These are phyloP conservation scores for Brachionus rubens DNA, from an alignment of 1,140 invertebrate genomes.

Conservation along the genomic window DNA sequence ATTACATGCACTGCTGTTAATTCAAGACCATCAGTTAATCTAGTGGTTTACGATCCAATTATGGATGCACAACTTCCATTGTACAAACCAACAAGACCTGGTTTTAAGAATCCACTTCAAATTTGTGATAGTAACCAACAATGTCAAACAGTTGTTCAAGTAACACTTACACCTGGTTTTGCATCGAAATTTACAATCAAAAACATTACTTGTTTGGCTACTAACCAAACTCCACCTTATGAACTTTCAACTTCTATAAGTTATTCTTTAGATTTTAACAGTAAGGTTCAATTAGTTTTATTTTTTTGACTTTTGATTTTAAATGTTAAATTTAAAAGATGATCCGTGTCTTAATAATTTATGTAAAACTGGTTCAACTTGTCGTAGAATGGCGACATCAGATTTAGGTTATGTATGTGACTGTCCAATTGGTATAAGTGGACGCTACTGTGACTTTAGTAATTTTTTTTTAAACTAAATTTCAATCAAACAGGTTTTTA, in stretches of 20 bases:
- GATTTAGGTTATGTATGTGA: background rate
- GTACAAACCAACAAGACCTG: background rate
- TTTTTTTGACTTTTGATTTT: background rate
- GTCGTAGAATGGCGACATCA: background rate
- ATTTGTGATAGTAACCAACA: background rate
- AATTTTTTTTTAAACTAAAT: too few relatives aligned
- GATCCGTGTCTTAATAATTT: conserved; percentile 11
- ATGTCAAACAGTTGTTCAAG: conserved; percentile 8
- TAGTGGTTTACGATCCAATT: background rate
- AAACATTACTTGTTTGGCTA: conserved; percentile 5
- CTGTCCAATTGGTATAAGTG: background rate
- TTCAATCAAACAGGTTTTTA: too few relatives aligned
- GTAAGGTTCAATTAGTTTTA: background rate
- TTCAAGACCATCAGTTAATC: conserved; percentile 13
- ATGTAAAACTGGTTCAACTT: conserved; percentile 30
- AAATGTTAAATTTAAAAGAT: background rate
- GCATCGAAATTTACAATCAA: conserved; percentile 2
- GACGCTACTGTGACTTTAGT: background rate
- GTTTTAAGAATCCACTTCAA: background rate
- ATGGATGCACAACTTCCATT: background rate
- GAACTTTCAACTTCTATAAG: background rate
- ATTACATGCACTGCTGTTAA: conserved; percentile 31
- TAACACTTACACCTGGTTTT: background rate
- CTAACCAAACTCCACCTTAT: background rate
- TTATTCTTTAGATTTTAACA: conserved; percentile 1